Conservation (phyloP, 2,797 vertebrate genomes). For the Galagoides demidoff region DNA sequence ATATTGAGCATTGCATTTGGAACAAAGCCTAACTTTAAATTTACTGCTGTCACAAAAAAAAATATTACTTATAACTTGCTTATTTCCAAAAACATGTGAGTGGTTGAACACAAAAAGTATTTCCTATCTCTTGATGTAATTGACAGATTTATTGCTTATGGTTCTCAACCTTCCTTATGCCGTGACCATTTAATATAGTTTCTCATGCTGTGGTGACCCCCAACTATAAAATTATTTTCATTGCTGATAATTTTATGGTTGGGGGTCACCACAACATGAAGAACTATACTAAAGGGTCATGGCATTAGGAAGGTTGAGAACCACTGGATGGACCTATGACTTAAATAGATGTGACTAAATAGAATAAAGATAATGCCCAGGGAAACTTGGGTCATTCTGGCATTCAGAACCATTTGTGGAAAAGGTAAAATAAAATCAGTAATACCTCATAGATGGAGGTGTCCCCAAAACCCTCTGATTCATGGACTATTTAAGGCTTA, state of each 20-base stretch:
- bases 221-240: too few species aligned
- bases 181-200: too few species aligned
- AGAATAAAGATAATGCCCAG: constrained; percentile 22
- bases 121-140: constrained; percentile 27
- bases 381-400: neutral
- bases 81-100: constrained; percentile 47
- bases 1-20: neutral
- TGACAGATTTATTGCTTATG: constrained; percentile 1
- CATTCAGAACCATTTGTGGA: neutral
- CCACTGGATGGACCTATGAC: neutral
- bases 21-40: constrained; percentile 45
- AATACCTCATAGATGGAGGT: neutral
- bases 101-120: neutral
- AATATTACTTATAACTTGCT: neutral
- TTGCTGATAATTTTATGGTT: too few species aligned
- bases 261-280: too few species aligned
- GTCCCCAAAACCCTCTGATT: neutral
- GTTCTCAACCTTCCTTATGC: too few species aligned
- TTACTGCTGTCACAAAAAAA: neutral
- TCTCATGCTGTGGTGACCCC: too few species aligned
- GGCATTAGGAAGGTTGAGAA: too few species aligned
- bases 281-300: too few species aligned
- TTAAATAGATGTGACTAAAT: neutral
- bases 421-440: neutral
- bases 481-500: constrained; percentile 1